These are phyloP conservation scores for Ormyrus rosae DNA, from an alignment of 2,888 invertebrate species.

Conservation along the genomic window DNA sequence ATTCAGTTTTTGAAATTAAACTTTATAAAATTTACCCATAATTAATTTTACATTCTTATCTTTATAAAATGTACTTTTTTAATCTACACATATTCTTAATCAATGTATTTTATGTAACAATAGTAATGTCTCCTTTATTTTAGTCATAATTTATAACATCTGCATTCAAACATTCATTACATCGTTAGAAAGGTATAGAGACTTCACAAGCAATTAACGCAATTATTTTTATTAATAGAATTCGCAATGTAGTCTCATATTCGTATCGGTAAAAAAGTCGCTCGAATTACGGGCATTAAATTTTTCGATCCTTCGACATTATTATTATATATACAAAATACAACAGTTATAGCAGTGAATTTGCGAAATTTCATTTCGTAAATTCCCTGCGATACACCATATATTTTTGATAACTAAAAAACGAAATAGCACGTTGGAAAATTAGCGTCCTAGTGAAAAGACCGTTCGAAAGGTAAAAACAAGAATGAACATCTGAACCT, in stretches of 20 bases:
- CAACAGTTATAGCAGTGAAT: conserved; percentile 13
- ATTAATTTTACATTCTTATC: conserved; percentile 54
- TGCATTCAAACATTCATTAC: conserved; percentile 57
- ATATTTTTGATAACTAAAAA: conserved; percentile 12
- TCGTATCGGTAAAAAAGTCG: conserved; percentile 50
- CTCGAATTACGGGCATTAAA: conserved; percentile 28
- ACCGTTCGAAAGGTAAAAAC: conserved; percentile 27
- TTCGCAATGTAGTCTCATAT: conserved; percentile 46
- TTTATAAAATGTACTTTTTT: conserved; percentile 48
- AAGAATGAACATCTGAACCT: conserved; percentile 41
- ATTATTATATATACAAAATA: conserved; percentile 55
- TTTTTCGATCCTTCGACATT: conserved; percentile 51
- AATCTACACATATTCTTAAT: conserved; percentile 53
- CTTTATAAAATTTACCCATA: conserved; percentile 57
- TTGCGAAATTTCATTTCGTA: conserved; percentile 27
- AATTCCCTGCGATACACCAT: conserved; percentile 2
- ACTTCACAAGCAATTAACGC: conserved; percentile 55
- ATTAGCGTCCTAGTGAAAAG: conserved; percentile 39
- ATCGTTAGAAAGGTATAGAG: conserved; percentile 50
- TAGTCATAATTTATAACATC: conserved; percentile 57
- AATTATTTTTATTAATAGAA: conserved; percentile 50
- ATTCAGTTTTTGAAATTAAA: conserved; percentile 49
- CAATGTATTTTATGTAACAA: conserved; percentile 57
- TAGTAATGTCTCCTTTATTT: conserved; percentile 55
- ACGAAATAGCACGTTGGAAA: conserved; percentile 42